phyloP scores from a whole-genome alignment of 1,140 invertebrate species.

The Brachionus sp. region DNA sequence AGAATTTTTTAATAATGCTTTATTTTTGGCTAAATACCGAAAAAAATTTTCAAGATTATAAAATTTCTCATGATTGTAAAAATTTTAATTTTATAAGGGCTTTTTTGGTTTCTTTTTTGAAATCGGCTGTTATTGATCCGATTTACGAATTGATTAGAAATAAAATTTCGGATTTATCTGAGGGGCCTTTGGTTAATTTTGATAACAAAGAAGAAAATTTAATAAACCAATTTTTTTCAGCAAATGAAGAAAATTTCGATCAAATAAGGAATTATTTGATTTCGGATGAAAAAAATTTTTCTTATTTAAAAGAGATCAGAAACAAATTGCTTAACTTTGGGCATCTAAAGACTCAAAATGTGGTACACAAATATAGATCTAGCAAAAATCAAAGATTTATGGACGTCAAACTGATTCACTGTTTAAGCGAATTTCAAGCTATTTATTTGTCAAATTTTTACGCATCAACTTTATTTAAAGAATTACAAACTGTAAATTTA shows the following conservation, averaged over 20 bases:
- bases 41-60: neutral
- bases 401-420: slow-evolving; percentile 6
- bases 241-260: neutral
- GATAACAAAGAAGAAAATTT: neutral
- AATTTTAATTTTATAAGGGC: neutral
- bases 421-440: slow-evolving; percentile 38
- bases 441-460: slow-evolving; percentile 33
- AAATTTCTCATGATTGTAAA: neutral
- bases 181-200: neutral
- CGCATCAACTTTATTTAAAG: neutral
- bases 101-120: slow-evolving; percentile 32
- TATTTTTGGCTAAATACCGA: slow-evolving; percentile 24
- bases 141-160: neutral
- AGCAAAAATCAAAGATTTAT: neutral
- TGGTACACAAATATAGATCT: neutral
- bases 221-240: neutral
- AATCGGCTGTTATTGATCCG: slow-evolving; percentile 3
- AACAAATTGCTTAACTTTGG: neutral
- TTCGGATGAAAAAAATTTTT: neutral
- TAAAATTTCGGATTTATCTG: neutral
- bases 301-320: neutral
- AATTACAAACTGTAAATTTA: slow-evolving; percentile 46
- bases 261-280: neutral
- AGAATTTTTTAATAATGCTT: neutral
- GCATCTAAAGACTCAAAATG: neutral